Base-by-base conservation (phyloP, 1,140 invertebrate species). In the Diabrotica undecimpunctata region DNA sequence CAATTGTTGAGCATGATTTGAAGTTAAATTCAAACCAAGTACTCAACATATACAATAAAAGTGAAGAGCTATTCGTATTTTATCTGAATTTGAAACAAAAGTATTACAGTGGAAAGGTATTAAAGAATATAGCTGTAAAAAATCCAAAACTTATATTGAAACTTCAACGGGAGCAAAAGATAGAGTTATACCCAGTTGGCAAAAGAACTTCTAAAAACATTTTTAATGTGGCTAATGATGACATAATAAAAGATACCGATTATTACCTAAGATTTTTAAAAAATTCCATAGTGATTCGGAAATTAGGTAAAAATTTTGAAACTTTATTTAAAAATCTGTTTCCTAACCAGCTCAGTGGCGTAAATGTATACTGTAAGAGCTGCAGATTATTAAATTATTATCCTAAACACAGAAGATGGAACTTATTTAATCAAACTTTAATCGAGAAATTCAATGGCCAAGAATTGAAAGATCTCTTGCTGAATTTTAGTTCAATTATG, bases 41-140 rank as follows among this genome's bases (percentile, higher is more conserved):
- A n/a, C 39, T 37, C 12, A 39, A 57, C 64, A n/a, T 68, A n/a
- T 68, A 60, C 37, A 38, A 68, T n/a, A 65, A 61, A 36, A 55
- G 64, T 36, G 38, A 25, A 4, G 39, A 54, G n/a, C 51, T 68
- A 13, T 56, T 68, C 55, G 37, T 25, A 9, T 61, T 61, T 13
- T 65, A 68, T 58, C 35, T 68, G 12, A 51, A 35, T n/a, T n/a
- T 54, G 36, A 37, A 35, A 8, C 41, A 68, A 50, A 11, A 13
- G 9, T n/a, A 8, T 36, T 52, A 37, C 36, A 5, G 64, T 25
- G n/a, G 7, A 8, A 68, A 60, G 39, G 14, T 68, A 2, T 39
- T 64, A 25, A 25, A 68, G 11, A 14, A 65, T 12, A 35, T 68
- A 38, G 58, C 53, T 56, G 4, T 61, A 10, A 61, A 65, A 36